Conservation (phyloP, 2,888 invertebrate genomes). For the Metacarcinus magister region DNA sequence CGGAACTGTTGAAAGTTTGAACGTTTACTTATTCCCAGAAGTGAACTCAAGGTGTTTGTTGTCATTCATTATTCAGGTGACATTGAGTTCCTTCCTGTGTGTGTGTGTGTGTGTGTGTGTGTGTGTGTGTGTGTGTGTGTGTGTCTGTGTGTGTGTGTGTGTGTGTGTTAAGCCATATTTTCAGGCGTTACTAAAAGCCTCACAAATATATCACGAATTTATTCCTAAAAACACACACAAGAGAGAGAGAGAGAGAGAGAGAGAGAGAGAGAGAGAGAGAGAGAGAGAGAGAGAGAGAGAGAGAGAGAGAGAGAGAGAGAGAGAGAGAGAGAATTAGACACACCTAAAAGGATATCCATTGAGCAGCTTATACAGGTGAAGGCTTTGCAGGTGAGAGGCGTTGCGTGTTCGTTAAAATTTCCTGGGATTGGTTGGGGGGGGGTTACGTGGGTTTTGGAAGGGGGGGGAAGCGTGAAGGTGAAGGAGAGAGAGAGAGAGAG, state of each 20-base stretch:
- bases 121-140: constrained; percentile 66
- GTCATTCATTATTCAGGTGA: neutral
- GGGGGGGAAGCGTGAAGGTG: neutral
- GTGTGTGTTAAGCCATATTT: neutral
- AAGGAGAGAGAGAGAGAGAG: neutral
- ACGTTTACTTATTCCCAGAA: neutral
- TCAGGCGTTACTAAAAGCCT: no score
- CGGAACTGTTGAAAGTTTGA: no score
- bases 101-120: constrained; percentile 66
- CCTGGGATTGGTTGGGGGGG: no score
- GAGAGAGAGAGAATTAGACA: no score
- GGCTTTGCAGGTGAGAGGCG: neutral
- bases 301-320: no score
- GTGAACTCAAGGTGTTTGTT: neutral
- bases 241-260: no score
- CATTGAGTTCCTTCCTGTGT: neutral
- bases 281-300: no score
- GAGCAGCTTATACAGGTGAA: no score
- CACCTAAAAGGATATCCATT: no score
- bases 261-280: no score
- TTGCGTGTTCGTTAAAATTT: neutral
- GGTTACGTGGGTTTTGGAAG: neutral
- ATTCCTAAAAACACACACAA: neutral
- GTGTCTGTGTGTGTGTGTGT: constrained; percentile 63
- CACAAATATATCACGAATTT: neutral